A percentile compares a stretch with the other conserved stretches of the same genome.
Conservation (phyloP, 2,888 invertebrate genomes). For the Endotricha flammealis region DNA sequence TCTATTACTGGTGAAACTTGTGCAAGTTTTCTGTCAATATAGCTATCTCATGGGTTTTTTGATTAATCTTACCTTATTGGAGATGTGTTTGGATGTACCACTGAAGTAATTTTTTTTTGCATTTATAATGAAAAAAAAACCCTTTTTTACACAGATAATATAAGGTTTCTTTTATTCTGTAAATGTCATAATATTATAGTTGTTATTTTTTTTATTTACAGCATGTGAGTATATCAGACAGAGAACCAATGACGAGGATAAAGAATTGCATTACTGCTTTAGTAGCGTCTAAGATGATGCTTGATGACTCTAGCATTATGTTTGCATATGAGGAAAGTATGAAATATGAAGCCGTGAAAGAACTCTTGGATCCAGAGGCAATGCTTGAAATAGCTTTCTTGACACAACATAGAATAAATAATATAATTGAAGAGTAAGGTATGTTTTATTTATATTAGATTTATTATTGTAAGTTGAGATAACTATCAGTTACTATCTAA, state of each 20-base stretch:
- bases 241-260: conserved; percentile 92
- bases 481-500: too few species aligned
- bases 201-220: conserved; percentile 37
- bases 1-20: too few species aligned
- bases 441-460: too few species aligned
- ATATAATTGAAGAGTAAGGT: conserved; percentile 46
- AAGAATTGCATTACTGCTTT: conserved; percentile 93
- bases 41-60: too few species aligned
- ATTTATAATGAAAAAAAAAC: too few species aligned
- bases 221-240: conserved; percentile 83
- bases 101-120: too few species aligned
- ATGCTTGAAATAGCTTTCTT: conserved; percentile 90
- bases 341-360: conserved; percentile 85
- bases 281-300: conserved; percentile 90
- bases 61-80: too few species aligned
- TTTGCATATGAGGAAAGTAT: conserved; percentile 94
- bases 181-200: not conserved
- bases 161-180: not conserved
- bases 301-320: conserved; percentile 94
- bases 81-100: too few species aligned
- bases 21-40: too few species aligned
- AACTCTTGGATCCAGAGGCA: conserved; percentile 89
- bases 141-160: too few species aligned
- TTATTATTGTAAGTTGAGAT: too few species aligned
- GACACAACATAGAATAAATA: conserved; percentile 84